Evolutionary conservation across 2,888 invertebrate species (phyloP), one percentile per base, ranked within the genome.

Genomic region (Tetragonisca angustula): DNA sequence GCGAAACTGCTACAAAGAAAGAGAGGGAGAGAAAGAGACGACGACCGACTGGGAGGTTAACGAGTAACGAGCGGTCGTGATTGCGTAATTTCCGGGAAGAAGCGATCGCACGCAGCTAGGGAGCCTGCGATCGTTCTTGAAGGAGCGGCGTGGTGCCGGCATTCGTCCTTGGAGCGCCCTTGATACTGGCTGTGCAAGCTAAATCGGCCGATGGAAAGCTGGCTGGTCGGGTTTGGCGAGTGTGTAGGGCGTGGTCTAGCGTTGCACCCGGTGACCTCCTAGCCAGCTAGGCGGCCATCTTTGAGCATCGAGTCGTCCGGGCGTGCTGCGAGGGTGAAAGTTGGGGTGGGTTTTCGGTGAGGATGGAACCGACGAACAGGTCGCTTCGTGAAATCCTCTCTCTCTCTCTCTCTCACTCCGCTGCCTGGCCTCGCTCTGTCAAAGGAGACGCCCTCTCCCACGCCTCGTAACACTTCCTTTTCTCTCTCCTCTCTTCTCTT

Each of bases 171-270:
- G 91, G 88, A 77, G 81, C 88, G 92, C 87, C 91, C 92, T 93
- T 92, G 92, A 72, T 75, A 83, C 70, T 76, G 54, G 73, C 69
- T 56, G 68, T 76, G 76, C 71, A 73, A 81, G 76, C 79, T 71
- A 75, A 73, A 76, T 69, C 78, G 76, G 64, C 79, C 79, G 52
- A 61, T 69, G 79, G 83, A 85, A 87, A 85, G 83, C 78, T 74
- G 43, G 43, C 43, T 9, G 43, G 65, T 81, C 68, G 81, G 69
- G 82, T 84, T 87, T 85, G 84, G 80, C 77, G 75, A 78, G 78
- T 69, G 79, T 70, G 67, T 86, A 91, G 92, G 93, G 93, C 93
- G 93, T 93, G 93, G 92, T 90, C 87, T 92, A 91, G 59, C 90
- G 89, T 91, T 59, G 92, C 93, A 92, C 92, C 91, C 92, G 92